Base-by-base conservation (phyloP, 2,888 invertebrate genomes). In the Apamea monoglypha region DNA sequence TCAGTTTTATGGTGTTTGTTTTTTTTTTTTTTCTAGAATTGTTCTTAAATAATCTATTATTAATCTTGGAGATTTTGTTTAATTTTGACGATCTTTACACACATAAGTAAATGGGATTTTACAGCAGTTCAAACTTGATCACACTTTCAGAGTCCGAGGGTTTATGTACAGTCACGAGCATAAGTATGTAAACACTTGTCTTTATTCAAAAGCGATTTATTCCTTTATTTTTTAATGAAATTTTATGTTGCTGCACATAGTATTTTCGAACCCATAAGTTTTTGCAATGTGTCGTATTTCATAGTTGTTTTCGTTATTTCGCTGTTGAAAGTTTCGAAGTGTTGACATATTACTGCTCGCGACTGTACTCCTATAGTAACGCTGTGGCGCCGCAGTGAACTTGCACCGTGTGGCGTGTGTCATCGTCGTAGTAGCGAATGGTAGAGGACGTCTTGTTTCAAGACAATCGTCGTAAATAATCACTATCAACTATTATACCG, bases 361-460 rank as follows among this genome's bases (percentile, higher is more conserved):
- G 40, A 40, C 7, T 40, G 40, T 50, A n/a, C 36, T 50, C 7
- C 12, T 68, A 6, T 16, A 21, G 47, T 53, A 67, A 79, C 40
- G 83, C 50, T 61, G 69, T 73, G 66, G 64, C 70, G 78, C 25
- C 84, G 82, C 66, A 74, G 80, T 69, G 56, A 25, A 1, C 16
- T 53, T 16, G 59, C 70, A 74, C 66, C 61, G 84, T 74, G 32
- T 32, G n/a, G 14, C 47, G 16, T 67, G 82, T 82, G 64, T 75
- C 29, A 56, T 63, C 70, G 53, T 36, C 32, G 29, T 82, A 82
- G 82, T 53, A 32, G 16, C 16, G 71, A 84, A 80, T 74, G 53
- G 50, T 83, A 84, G 84, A 63, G 4, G 29, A 16, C 53, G 29
- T 40, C 32, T 66, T 76, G n/a, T 16, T 32, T 1, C 1, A 4